Percentiles rank a stretch among this genome's conserved stretches.
phyloP scores from a whole-genome alignment of 2,888 invertebrate genomes.

The Zelleria hepariella region DNA sequence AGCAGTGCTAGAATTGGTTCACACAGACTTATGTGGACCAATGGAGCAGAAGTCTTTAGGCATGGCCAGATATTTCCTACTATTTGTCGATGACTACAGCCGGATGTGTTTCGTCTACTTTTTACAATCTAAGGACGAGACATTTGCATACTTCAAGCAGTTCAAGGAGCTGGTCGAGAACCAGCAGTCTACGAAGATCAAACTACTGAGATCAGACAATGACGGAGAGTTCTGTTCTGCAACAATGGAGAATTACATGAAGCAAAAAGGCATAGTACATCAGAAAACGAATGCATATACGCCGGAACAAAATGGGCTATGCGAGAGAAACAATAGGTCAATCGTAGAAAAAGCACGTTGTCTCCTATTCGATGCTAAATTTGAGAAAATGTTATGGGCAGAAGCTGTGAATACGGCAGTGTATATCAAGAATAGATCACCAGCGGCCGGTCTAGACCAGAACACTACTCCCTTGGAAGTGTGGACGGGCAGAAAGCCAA shows the following conservation, averaged over 20 bases:
- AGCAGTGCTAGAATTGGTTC: constrained; percentile 12
- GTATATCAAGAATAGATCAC: constrained; percentile 10
- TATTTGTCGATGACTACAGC: constrained; percentile 15
- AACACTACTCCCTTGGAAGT: constrained; percentile 9
- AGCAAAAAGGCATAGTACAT: constrained; percentile 14
- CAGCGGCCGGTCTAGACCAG: constrained; percentile 10
- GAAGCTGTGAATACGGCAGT: constrained; percentile 6
- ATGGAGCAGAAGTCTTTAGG: constrained; percentile 13
- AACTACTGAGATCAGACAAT: constrained; percentile 15
- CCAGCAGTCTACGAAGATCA: constrained; percentile 12
- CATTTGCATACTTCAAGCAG: constrained; percentile 12
- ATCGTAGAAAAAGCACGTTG: constrained; percentile 12
- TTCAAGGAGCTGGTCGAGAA: constrained; percentile 17
- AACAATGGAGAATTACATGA: constrained; percentile 11
- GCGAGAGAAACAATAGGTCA: constrained; percentile 12
- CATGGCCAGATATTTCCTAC: constrained; percentile 13
- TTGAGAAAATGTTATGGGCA: constrained; percentile 8
- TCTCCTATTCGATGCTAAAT: constrained; percentile 10
- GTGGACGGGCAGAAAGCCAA: constrained; percentile 9
- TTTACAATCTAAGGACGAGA: constrained; percentile 10
- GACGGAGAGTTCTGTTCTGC: constrained; percentile 16
- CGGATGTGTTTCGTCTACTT: constrained; percentile 17
- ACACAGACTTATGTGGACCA: constrained; percentile 13
- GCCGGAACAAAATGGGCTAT: constrained; percentile 12
- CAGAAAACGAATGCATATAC: constrained; percentile 14